These are phyloP conservation scores for Leptinotarsa tumamoca DNA, from an alignment of 2,888 invertebrate genomes.

Conservation along the genomic window DNA sequence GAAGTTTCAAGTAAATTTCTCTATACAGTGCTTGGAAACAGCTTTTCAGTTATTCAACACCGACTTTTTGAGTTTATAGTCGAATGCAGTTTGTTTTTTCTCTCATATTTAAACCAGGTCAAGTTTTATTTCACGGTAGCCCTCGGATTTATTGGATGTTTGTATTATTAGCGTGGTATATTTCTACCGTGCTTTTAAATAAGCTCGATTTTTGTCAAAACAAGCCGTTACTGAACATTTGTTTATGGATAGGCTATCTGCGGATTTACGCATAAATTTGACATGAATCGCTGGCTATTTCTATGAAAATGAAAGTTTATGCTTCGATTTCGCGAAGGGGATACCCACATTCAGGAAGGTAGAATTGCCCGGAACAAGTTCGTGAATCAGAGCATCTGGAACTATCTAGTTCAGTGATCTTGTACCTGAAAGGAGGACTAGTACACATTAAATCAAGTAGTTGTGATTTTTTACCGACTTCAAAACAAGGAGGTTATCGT, in stretches of 20 bases:
- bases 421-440: too few relatives aligned
- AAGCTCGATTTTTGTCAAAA: constrained; percentile 19
- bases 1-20: too few relatives aligned
- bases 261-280: constrained; percentile 7
- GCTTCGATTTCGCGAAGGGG: not conserved
- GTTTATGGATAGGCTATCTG: constrained; percentile 7
- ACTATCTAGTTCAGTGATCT: too few relatives aligned
- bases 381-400: too few relatives aligned
- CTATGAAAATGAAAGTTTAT: not conserved
- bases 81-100: constrained; percentile 20
- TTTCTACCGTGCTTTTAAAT: constrained; percentile 12
- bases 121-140: constrained; percentile 22
- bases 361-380: too few relatives aligned
- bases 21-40: too few relatives aligned
- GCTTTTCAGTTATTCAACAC: too few relatives aligned
- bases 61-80: not conserved
- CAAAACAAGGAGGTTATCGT: too few relatives aligned
- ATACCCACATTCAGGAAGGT: not conserved
- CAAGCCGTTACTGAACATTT: constrained; percentile 20
- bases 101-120: constrained; percentile 27
- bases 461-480: too few relatives aligned
- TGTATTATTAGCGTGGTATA: constrained; percentile 7
- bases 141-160: constrained; percentile 6
- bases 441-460: too few relatives aligned
- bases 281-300: not conserved